Conservation (phyloP, 2,888 invertebrate species). For the Halictus quadricinctus region DNA sequence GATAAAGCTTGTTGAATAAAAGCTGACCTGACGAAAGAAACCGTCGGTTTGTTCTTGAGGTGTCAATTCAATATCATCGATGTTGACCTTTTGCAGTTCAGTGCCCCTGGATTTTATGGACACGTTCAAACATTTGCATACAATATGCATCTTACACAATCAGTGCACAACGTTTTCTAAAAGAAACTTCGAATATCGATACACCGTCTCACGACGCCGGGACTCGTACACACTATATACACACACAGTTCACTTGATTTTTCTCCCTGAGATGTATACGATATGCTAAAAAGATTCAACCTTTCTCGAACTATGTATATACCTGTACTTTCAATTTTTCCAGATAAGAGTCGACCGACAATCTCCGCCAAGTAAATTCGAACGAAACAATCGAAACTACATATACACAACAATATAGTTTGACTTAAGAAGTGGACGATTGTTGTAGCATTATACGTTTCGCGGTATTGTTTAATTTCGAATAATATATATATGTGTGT, state of each 20-base stretch:
- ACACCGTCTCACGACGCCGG: slow-evolving; percentile 44
- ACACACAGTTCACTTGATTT: background rate
- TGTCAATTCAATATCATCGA: slow-evolving; percentile 85
- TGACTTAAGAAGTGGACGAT: background rate
- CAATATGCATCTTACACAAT: slow-evolving; percentile 80
- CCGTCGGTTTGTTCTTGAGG: slow-evolving; percentile 85
- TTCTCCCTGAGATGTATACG: background rate
- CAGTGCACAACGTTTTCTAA: slow-evolving; percentile 23
- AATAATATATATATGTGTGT: background rate
- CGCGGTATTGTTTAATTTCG: slow-evolving; percentile 16
- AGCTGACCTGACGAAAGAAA: slow-evolving; percentile 88
- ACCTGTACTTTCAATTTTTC: slow-evolving; percentile 9
- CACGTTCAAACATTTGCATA: slow-evolving; percentile 91
- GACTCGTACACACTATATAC: slow-evolving; percentile 26
- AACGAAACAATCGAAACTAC: slow-evolving; percentile 29
- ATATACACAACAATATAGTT: slow-evolving; percentile 29
- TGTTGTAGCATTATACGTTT: background rate
- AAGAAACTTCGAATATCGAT: slow-evolving; percentile 41
- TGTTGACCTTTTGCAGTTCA: slow-evolving; percentile 84
- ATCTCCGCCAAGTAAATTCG: slow-evolving; percentile 10
- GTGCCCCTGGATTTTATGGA: slow-evolving; percentile 86
- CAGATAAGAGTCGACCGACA: slow-evolving; percentile 10
- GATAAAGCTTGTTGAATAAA: slow-evolving; percentile 8
- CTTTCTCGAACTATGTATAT: background rate
- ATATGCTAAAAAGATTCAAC: slow-evolving; percentile 10